Percentiles rank a stretch among this genome's conserved stretches.
phyloP scores from a whole-genome alignment of 2,888 invertebrate species.

The Drosophila mercatorum region DNA sequence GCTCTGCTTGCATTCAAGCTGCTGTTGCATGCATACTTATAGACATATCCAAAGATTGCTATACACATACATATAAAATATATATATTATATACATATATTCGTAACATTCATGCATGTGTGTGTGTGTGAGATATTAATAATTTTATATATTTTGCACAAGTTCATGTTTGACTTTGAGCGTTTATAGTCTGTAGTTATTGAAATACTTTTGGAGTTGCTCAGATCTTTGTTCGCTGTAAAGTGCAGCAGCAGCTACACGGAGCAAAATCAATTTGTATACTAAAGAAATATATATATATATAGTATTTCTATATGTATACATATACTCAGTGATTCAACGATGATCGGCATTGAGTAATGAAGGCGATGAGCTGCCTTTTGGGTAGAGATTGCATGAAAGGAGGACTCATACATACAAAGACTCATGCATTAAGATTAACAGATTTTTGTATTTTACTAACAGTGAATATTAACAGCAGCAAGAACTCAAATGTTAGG shows the following conservation, averaged over 20 bases:
- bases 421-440: too few species aligned
- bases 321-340: background rate
- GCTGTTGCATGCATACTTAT: too few species aligned
- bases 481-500: too few species aligned
- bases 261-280: background rate
- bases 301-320: background rate
- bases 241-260: background rate
- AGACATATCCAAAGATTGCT: too few species aligned
- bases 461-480: too few species aligned
- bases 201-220: background rate
- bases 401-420: too few species aligned
- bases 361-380: too few species aligned
- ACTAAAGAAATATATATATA: background rate
- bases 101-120: background rate
- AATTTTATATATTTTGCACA: constrained; percentile 2
- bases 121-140: background rate
- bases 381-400: too few species aligned
- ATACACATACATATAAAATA: background rate
- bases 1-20: too few species aligned
- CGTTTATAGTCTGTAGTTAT: background rate
- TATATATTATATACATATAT: background rate
- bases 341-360: background rate
- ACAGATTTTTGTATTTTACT: too few species aligned
- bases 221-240: background rate
- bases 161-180: background rate